phyloP scores from a whole-genome alignment of 1,140 invertebrate genomes.

The Drosophila carrolli region DNA sequence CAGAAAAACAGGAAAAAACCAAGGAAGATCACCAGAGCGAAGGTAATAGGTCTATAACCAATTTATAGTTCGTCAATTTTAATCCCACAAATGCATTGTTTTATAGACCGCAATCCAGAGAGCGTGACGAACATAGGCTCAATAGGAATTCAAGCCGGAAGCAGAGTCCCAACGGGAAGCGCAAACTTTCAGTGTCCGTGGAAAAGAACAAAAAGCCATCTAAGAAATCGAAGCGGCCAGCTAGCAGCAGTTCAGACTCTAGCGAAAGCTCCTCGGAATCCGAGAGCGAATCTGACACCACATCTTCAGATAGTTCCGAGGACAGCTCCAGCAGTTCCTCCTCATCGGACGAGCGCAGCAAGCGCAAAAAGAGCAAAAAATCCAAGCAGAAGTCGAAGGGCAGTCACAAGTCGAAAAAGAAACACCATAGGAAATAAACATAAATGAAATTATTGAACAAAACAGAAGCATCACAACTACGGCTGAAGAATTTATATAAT shows the following conservation, averaged over 20 bases:
- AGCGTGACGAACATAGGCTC: not conserved
- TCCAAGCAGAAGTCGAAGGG: slow-evolving; percentile 52
- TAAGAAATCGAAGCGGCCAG: slow-evolving; percentile 47
- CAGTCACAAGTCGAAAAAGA: slow-evolving; percentile 66
- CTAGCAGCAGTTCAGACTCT: slow-evolving; percentile 55
- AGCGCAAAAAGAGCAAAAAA: slow-evolving; percentile 53
- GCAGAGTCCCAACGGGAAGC: slow-evolving; percentile 17
- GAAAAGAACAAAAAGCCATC: slow-evolving; percentile 22
- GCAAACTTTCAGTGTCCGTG: slow-evolving; percentile 1
- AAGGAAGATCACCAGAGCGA: slow-evolving; percentile 1
- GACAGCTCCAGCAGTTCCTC: slow-evolving; percentile 44
- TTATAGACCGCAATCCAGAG: slow-evolving; percentile 23
- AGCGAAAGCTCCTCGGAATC: slow-evolving; percentile 50
- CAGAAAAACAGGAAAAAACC: slow-evolving; percentile 15
- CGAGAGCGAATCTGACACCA: slow-evolving; percentile 36
- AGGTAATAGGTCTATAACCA: slow-evolving; percentile 23
- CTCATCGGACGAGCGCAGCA: slow-evolving; percentile 55
- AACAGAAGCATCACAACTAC: slow-evolving; percentile 43
- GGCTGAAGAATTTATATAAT: slow-evolving; percentile 6
- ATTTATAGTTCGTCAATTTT: not conserved
- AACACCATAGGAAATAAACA: slow-evolving; percentile 55
- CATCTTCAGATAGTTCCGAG: slow-evolving; percentile 43
- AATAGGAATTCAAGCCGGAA: slow-evolving; percentile 16
- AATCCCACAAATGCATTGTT: not conserved
- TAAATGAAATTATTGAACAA: slow-evolving; percentile 14